phyloP scores from a whole-genome alignment of 2,797 vertebrate species.

The Melanitta fusca region DNA sequence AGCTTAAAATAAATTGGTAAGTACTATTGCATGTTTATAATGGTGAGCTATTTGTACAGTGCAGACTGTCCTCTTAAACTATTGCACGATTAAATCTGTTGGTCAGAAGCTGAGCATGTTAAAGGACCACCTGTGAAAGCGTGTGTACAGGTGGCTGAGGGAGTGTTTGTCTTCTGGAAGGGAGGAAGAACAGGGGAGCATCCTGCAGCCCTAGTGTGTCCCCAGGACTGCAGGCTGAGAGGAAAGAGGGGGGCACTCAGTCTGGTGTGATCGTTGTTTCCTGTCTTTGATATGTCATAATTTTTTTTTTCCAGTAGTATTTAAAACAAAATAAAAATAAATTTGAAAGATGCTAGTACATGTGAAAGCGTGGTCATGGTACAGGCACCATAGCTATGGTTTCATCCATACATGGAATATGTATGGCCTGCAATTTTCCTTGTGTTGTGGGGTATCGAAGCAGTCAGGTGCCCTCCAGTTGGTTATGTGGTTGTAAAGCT shows the following conservation, averaged over 20 bases:
- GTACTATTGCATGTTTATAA: not conserved
- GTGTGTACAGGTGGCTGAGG: too few relatives aligned
- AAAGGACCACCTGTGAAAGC: not conserved
- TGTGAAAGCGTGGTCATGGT: not conserved
- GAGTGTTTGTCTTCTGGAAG: not conserved
- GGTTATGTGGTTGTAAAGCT: not conserved
- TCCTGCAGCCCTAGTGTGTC: not conserved
- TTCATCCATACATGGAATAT: not conserved
- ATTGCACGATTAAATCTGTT: not conserved
- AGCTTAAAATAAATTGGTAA: not conserved
- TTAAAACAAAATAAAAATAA: not conserved
- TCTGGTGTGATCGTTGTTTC: not conserved
- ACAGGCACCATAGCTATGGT: not conserved
- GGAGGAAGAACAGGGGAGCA: not conserved
- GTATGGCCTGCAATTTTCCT: not conserved
- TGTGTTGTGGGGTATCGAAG: not conserved
- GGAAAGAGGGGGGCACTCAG: not conserved
- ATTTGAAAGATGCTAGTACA: too few relatives aligned
- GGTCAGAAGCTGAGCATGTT: accelerated
- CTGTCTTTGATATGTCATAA: not conserved
- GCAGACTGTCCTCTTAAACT: not conserved
- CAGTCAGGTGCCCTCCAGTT: not conserved
- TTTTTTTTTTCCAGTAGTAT: not conserved
- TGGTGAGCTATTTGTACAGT: not conserved
- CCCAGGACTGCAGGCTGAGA: not conserved